These are phyloP conservation scores for Podilymbus podiceps DNA, from an alignment of 2,113 vertebrate genomes.

Conservation along the genomic window DNA sequence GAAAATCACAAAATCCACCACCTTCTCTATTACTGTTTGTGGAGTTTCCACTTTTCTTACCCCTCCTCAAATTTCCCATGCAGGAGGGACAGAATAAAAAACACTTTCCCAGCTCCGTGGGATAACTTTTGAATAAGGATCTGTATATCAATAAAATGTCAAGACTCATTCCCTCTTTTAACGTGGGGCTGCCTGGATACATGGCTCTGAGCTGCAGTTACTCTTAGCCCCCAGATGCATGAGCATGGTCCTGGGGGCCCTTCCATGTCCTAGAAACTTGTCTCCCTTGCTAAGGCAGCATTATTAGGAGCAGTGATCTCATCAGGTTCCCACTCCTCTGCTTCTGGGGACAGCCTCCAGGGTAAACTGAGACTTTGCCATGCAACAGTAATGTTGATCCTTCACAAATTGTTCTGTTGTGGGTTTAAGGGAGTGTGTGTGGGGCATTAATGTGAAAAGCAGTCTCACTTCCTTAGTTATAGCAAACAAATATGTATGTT, in stretches of 20 bases:
- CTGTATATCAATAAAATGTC: neutral
- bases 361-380: neutral
- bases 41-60: neutral
- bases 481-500: neutral
- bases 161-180: fast-evolving
- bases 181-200: fast-evolving
- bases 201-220: neutral
- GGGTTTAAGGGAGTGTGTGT: neutral
- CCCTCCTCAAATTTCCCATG: neutral
- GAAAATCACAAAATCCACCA: neutral
- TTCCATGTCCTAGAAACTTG: neutral
- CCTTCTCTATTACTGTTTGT: neutral
- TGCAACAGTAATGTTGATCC: neutral
- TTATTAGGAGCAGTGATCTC: neutral
- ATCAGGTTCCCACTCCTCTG: neutral
- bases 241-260: neutral
- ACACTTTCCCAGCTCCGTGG: neutral
- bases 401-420: neutral
- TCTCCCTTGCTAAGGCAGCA: neutral
- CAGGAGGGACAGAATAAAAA: neutral
- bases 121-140: neutral
- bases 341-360: neutral
- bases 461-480: neutral
- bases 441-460: neutral
- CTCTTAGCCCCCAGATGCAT: neutral